These are phyloP conservation scores for Sesamia inferens DNA, from an alignment of 2,888 invertebrate genomes.

Conservation along the genomic window DNA sequence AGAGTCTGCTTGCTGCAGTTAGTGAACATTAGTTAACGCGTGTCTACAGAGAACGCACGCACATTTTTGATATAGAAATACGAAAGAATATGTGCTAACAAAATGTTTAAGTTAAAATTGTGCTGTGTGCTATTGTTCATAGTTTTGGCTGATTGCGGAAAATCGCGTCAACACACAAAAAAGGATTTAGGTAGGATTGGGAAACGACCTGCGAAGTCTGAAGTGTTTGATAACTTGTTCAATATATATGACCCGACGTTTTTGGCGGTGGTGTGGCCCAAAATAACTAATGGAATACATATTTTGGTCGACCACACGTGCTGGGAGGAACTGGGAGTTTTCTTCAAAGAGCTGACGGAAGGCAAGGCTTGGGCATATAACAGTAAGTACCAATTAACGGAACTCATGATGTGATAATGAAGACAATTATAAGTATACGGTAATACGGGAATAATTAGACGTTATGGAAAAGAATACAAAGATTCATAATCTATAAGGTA, in stretches of 20 bases:
- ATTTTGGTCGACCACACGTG: slow-evolving; percentile 81
- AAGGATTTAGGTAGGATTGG: slow-evolving; percentile 67
- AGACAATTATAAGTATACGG: slow-evolving; percentile 34
- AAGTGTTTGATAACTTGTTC: slow-evolving; percentile 82
- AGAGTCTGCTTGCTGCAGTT: slow-evolving; percentile 34
- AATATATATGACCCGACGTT: slow-evolving; percentile 85
- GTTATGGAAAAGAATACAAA: slow-evolving; percentile 31
- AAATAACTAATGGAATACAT: slow-evolving; percentile 81
- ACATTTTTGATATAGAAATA: slow-evolving; percentile 43
- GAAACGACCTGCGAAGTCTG: slow-evolving; percentile 67
- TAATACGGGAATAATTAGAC: slow-evolving; percentile 41
- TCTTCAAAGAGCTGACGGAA: slow-evolving; percentile 82
- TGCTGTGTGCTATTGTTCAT: slow-evolving; percentile 62
- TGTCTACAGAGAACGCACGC: slow-evolving; percentile 57
- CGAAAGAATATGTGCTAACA: slow-evolving; percentile 62
- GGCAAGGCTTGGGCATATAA: slow-evolving; percentile 87
- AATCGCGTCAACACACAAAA: slow-evolving; percentile 68
- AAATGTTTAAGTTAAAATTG: slow-evolving; percentile 67
- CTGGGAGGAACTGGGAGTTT: slow-evolving; percentile 82
- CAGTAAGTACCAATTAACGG: slow-evolving; percentile 78
- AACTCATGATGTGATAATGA: slow-evolving; percentile 29
- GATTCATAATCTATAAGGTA: slow-evolving; percentile 30
- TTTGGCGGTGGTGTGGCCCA: slow-evolving; percentile 85
- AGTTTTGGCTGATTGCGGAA: slow-evolving; percentile 61
- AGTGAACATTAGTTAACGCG: slow-evolving; percentile 57